Base-by-base conservation (phyloP, 1,140 invertebrate genomes). In the Pteromalus puparum region DNA sequence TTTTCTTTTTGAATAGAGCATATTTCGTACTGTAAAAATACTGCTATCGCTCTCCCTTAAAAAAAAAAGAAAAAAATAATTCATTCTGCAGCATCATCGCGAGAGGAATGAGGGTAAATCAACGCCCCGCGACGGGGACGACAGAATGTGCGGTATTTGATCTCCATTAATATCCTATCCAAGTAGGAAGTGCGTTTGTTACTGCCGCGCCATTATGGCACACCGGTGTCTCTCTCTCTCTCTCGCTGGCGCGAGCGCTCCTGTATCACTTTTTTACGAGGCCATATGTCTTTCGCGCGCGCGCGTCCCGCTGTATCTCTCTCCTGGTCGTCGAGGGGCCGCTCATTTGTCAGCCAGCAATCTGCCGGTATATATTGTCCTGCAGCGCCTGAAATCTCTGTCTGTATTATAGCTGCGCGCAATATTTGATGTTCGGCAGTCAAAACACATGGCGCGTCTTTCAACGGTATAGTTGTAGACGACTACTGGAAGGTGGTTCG, bases 101-200 rank as follows among this genome's bases (percentile, higher is more conserved):
- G 34, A 21, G 24, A 24, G 38, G 5, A 48, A 65, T 76, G 42
- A 48, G 46, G 70, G 76, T 79, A 84, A 84, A 79, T 84, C 82
- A 84, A 73, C 75, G 77, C 61, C 70, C 28, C 18, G 24, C 61
- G n/a, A 1, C 34, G 48, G 80, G 46, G 82, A 74, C 86, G 86
- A 90, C 88, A 89, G 87, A 90, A 90, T 89, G 89, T 90, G 90
- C 87, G 91, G 90, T 91, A 89, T 91, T 91, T 91, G 90, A 90
- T 91, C 90, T 91, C 90, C 90, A 91, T 91, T 91, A 91, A 91
- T 91, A 90, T 91, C 87, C 87, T 88, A 91, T 91, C 89, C 61
- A 76, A 85, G 70, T 75, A 67, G 72, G 53, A 80, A 75, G 77
- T 67, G 75, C 18, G 70, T 84, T 75, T 68, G 82, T 74, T 83